Evolutionary conservation across 2,888 invertebrate species (phyloP).

Genomic region (Ectemnius lituratus): DNA sequence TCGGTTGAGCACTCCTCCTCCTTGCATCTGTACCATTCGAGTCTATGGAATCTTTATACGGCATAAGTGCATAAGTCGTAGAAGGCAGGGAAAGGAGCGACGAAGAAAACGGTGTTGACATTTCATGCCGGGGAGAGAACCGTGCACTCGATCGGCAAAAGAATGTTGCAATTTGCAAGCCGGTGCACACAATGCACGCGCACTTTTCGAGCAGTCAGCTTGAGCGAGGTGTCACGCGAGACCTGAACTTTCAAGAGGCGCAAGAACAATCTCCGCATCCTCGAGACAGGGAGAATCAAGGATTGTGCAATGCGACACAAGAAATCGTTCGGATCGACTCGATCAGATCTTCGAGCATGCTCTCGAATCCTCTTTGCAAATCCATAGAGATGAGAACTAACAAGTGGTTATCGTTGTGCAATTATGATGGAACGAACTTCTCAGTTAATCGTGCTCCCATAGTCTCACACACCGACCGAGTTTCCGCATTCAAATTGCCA

Average conservation of each 20-base stretch:
- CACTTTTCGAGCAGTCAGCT: not conserved
- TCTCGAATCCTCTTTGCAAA: not conserved
- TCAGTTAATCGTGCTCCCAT: too few relatives aligned
- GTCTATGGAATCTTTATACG: too few relatives aligned
- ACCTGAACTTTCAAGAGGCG: not conserved
- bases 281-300: not conserved
- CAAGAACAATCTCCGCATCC: not conserved
- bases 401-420: not conserved
- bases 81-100: not conserved
- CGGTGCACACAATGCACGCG: not conserved
- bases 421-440: not conserved
- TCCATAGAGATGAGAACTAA: not conserved
- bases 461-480: too few relatives aligned
- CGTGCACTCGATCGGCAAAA: not conserved
- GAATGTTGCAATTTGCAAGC: constrained; percentile 4
- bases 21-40: too few relatives aligned
- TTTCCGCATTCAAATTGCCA: too few relatives aligned
- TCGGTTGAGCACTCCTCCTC: too few relatives aligned
- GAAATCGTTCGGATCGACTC: not conserved
- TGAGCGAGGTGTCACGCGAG: constrained; percentile 2
- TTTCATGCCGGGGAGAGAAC: not conserved
- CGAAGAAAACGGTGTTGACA: not conserved
- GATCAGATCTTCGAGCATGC: not conserved
- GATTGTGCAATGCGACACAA: constrained; percentile 1
- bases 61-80: too few relatives aligned